Evolutionary conservation across 2,113 vertebrate genomes (phyloP), one percentile per base, ranked within the genome.

Genomic region (Pelodiscus sinensis): DNA sequence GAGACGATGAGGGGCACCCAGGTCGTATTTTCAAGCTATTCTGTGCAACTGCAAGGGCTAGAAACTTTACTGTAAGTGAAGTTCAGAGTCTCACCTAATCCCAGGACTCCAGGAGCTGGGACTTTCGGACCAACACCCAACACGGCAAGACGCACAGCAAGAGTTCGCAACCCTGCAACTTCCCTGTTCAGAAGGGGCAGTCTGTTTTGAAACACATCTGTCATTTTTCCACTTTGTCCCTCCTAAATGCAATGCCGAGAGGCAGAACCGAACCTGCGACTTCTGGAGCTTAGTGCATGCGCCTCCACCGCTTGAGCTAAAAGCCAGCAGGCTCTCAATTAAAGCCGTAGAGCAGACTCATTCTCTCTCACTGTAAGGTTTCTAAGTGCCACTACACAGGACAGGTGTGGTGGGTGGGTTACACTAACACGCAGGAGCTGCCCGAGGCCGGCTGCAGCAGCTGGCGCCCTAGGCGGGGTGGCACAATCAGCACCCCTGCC

Each of bases 21-120:
- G 31, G 21, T 16, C 11, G 38, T 3, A 1, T 0, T 10, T 56
- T 31, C 44, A 11, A n/a, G 21, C 13, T 79, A 44, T 24, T 85
- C 57, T 54, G 22, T 81, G 51, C 58, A 65, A 56, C 1, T 1
- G 0, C 6, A 71, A 6, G n/a, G 82, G 71, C 0, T 0, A 55
- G 44, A 19, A 73, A 73, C 35, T 51, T 8, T 10, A 12, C 62
- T 1, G 7, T 29, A 25, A 79, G 19, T 1, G 0, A 52, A 44
- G 71, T 71, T 68, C 60, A 0, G 2, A 15, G 50, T 60, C 84
- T 73, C 15, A 58, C 13, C 73, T 19, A 65, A 21, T 71, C 44
- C 2, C 12, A 24, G 44, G 68, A 79, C 44, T 51, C 29, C 35
- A 8, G 0, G 9, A 62, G 31, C 31, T 75, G 24, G 29, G 35